Conservation (phyloP, 2,888 invertebrate species). For the Eupeodes latifasciatus region DNA sequence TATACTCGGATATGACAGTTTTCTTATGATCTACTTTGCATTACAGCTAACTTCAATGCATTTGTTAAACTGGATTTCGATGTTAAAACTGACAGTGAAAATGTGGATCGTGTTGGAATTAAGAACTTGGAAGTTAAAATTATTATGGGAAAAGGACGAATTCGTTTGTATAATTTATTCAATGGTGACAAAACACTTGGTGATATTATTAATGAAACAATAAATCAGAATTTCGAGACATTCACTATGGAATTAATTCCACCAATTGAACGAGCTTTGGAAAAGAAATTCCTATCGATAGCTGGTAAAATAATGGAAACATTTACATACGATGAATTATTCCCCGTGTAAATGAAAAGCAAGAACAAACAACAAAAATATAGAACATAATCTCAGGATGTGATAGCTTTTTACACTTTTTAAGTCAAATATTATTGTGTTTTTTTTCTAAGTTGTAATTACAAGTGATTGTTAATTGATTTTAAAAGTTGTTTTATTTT, state of each 20-base stretch:
- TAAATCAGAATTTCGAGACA: slow-evolving; percentile 88
- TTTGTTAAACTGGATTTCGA: slow-evolving; percentile 87
- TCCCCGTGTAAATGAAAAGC: slow-evolving; percentile 83
- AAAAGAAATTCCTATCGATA: slow-evolving; percentile 86
- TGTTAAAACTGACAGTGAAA: slow-evolving; percentile 85
- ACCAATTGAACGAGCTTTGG: slow-evolving; percentile 88
- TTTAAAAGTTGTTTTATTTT: neutral
- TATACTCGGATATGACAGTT: no score
- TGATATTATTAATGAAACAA: slow-evolving; percentile 88
- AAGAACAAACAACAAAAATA: no score
- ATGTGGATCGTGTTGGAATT: slow-evolving; percentile 86
- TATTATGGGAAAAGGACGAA: slow-evolving; percentile 87
- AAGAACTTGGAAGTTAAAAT: slow-evolving; percentile 88
- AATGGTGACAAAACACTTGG: slow-evolving; percentile 89
- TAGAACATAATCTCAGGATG: slow-evolving; percentile 22
- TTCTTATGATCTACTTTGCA: slow-evolving; percentile 22
- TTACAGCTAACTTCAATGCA: slow-evolving; percentile 88
- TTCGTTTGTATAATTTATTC: slow-evolving; percentile 90
- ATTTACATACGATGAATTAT: slow-evolving; percentile 86
- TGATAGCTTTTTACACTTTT: slow-evolving; percentile 51
- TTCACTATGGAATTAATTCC: slow-evolving; percentile 89
- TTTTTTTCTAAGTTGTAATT: slow-evolving; percentile 19
- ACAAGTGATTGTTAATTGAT: neutral
- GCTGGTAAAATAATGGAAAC: slow-evolving; percentile 87
- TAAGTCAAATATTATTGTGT: neutral